Evolutionary conservation across 2,888 invertebrate species (phyloP).

Genomic region (Camponotus fellah): DNA sequence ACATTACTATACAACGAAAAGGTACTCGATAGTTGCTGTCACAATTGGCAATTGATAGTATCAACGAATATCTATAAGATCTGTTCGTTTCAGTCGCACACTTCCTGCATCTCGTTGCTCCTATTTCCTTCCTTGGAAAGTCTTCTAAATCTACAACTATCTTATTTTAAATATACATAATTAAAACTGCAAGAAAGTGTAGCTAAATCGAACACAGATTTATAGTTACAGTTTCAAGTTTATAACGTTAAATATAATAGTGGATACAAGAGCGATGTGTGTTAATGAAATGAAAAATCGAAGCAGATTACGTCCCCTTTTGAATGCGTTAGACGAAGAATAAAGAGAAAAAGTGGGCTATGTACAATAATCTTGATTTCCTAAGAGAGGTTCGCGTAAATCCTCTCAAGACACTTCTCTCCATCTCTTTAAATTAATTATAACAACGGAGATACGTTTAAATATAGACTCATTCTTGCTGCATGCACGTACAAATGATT

Average conservation of each 20-base stretch:
- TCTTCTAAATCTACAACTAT: neutral
- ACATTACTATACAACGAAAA: conserved; percentile 59
- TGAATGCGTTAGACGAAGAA: neutral
- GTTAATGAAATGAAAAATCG: conserved; percentile 23
- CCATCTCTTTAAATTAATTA: conserved; percentile 30
- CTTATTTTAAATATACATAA: neutral
- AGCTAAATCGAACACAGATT: neutral
- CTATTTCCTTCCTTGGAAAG: neutral
- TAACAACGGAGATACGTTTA: conserved; percentile 18
- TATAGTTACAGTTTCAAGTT: conserved; percentile 22
- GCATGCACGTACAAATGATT: neutral
- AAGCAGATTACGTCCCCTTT: neutral
- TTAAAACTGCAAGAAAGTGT: conserved; percentile 16
- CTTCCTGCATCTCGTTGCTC: neutral
- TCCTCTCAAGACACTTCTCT: conserved; percentile 11
- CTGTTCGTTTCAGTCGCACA: conserved; percentile 3
- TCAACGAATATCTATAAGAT: conserved; percentile 21
- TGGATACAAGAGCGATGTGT: conserved; percentile 22
- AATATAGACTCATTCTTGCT: conserved; percentile 15
- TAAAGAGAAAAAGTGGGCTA: conserved; percentile 45
- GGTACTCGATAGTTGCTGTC: conserved; percentile 20
- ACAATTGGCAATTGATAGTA: conserved; percentile 2
- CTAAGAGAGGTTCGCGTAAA: neutral
- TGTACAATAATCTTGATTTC: conserved; percentile 62
- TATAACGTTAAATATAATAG: conserved; percentile 34